phyloP scores from a whole-genome alignment of 1,140 invertebrate genomes.

The Zaprionus capensis region DNA sequence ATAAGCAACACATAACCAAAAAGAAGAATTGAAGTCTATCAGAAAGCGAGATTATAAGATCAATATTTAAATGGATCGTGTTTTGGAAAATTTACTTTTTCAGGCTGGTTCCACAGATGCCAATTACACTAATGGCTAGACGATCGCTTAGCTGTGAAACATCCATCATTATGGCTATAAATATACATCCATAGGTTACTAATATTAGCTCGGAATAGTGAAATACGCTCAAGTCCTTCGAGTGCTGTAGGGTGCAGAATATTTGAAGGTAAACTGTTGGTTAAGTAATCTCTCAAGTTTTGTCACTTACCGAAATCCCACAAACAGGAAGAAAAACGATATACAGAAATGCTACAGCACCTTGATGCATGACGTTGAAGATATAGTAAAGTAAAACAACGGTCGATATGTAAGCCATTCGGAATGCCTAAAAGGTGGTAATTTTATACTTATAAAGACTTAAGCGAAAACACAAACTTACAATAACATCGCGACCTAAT shows the following conservation, averaged over 20 bases:
- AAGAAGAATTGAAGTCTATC: constrained; percentile 47
- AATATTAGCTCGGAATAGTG: constrained; percentile 58
- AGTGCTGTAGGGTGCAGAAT: constrained; percentile 12
- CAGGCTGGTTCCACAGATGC: constrained; percentile 18
- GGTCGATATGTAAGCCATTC: constrained; percentile 41
- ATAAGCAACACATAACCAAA: neutral
- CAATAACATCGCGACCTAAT: neutral
- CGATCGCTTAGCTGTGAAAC: constrained; percentile 44
- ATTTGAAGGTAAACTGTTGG: neutral
- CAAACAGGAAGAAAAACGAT: constrained; percentile 42
- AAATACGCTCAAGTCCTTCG: neutral
- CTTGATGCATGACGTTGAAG: constrained; percentile 52
- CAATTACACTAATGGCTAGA: constrained; percentile 3
- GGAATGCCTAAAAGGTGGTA: constrained; percentile 21
- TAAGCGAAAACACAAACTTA: neutral
- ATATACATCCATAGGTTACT: constrained; percentile 12
- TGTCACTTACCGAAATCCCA: constrained; percentile 36
- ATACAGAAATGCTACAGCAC: constrained; percentile 54
- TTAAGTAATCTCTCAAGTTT: neutral
- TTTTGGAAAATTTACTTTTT: constrained; percentile 21
- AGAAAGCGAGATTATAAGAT: neutral
- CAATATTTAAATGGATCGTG: neutral
- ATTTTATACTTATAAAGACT: neutral
- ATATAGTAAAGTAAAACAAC: constrained; percentile 54
- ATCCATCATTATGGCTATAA: constrained; percentile 57